Evolutionary conservation across 1,140 invertebrate species (phyloP).

Genomic region (Mya arenaria): DNA sequence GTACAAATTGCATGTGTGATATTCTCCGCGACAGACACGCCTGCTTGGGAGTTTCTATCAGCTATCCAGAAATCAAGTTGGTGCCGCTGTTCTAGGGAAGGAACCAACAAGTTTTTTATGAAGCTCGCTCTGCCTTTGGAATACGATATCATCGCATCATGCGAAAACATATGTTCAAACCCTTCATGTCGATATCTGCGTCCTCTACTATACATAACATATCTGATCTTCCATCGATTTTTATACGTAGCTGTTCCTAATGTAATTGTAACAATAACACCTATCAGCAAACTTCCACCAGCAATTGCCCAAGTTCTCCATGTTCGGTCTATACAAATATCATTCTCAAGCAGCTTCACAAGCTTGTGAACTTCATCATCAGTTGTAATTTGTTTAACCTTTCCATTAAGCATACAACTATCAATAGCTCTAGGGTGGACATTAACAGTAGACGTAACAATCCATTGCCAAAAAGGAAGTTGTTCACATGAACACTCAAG

Average conservation of each 20-base stretch:
- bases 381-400: background rate
- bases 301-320: background rate
- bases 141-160: conserved; percentile 34
- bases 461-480: conserved; percentile 20
- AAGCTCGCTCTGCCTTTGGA: conserved; percentile 1
- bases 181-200: conserved; percentile 13
- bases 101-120: conserved; percentile 28
- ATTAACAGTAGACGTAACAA: background rate
- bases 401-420: background rate
- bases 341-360: background rate
- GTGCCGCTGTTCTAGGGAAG: background rate
- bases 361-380: background rate
- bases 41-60: conserved; percentile 7
- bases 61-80: conserved; percentile 13
- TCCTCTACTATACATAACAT: conserved; percentile 27
- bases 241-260: conserved; percentile 1
- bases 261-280: background rate
- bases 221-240: conserved; percentile 39
- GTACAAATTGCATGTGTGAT: conserved; percentile 26
- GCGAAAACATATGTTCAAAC: conserved; percentile 14
- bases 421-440: background rate
- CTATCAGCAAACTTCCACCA: background rate
- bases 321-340: background rate
- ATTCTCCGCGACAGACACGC: conserved; percentile 20
- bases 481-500: conserved; percentile 16